Base-by-base conservation (phyloP, 2,113 vertebrate species). In the Paramormyrops kingsleyae region DNA sequence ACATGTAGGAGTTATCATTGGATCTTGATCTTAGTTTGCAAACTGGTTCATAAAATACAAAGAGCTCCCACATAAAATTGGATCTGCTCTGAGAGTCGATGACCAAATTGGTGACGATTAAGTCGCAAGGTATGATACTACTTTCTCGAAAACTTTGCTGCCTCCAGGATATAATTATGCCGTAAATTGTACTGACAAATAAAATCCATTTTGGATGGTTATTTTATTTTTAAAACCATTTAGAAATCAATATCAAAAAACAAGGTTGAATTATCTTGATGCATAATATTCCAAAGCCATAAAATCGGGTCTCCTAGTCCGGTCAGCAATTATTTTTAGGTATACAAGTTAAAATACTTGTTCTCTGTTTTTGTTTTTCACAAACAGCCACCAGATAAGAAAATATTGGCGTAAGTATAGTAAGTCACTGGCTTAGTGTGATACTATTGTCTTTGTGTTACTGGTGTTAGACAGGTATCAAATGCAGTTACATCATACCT, bases 311-410 rank as follows among this genome's bases (percentile, higher is more conserved):
- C 12, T 80, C 35, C 5, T 80, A 42, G 15, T 80, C 1, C 13
- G 19, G 74, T 13, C 74, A 77, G 35, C 31, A 42, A 17, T 42
- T 80, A 80, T 80, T 80, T 13, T 70, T 87, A 39, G 21, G 24
- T 47, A 46, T 21, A 35, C 4, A 24, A 87, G 59, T 24, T 27
- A 74, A 87, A 77, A 21, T 39, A 39, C 31, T 27, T 31, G 10
- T 31, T 13, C 27, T 70, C 10, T 56, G 10, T 49, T 83, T 88
- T 42, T 85, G 74, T 59, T 83, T 17, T 27, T 46, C 52, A 46
- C 2, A 70, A 50, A 89, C 50, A 90, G 17, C 24, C 52, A 88
- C 50, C 6, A 35, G 56, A 88, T 83, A 84, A 66, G 80, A 83
- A 83, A 49, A 66, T 50, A 85, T 53, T 84, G 46, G 24, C 9